Evolutionary conservation across 2,113 vertebrate genomes (phyloP).

Genomic region (Siniperca knerii): DNA sequence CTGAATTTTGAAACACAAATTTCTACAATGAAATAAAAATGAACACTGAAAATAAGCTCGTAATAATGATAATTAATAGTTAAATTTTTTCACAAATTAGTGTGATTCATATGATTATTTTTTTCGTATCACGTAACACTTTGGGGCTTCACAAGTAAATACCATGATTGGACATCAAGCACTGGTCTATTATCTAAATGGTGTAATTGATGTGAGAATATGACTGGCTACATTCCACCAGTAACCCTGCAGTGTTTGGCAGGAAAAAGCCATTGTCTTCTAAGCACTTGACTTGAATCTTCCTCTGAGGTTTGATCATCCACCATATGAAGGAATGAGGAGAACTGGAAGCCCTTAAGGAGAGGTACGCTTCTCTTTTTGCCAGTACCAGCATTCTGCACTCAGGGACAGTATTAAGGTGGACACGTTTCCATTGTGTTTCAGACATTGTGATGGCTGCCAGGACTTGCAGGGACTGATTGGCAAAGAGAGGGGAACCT

Average conservation of each 20-base stretch:
- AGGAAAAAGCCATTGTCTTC: conserved; percentile 50
- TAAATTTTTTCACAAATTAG: background rate
- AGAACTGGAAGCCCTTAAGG: conserved; percentile 38
- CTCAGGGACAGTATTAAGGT: conserved; percentile 68
- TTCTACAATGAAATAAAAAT: background rate
- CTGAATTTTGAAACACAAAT: background rate
- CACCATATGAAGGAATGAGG: conserved; percentile 54
- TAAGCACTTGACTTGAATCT: conserved; percentile 67
- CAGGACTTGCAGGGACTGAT: conserved; percentile 59
- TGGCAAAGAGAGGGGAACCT: conserved; percentile 60
- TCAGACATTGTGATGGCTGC: conserved; percentile 61
- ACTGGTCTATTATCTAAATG: conserved; percentile 54
- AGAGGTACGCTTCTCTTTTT: conserved; percentile 47
- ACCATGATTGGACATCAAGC: conserved; percentile 47
- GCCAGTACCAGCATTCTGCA: conserved; percentile 57
- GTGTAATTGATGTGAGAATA: conserved; percentile 67
- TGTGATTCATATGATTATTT: background rate
- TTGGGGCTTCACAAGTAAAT: conserved; percentile 2
- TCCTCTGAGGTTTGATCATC: conserved; percentile 74
- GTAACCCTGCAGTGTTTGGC: conserved; percentile 67
- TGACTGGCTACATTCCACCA: conserved; percentile 58
- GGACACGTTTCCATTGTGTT: conserved; percentile 68
- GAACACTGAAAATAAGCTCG: background rate
- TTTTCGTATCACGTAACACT: background rate
- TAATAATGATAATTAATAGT: background rate